Percentiles rank a stretch among this genome's conserved stretches.
These are phyloP conservation scores for Folsomia candida DNA, from an alignment of 2,888 invertebrate species.

Conservation along the genomic window DNA sequence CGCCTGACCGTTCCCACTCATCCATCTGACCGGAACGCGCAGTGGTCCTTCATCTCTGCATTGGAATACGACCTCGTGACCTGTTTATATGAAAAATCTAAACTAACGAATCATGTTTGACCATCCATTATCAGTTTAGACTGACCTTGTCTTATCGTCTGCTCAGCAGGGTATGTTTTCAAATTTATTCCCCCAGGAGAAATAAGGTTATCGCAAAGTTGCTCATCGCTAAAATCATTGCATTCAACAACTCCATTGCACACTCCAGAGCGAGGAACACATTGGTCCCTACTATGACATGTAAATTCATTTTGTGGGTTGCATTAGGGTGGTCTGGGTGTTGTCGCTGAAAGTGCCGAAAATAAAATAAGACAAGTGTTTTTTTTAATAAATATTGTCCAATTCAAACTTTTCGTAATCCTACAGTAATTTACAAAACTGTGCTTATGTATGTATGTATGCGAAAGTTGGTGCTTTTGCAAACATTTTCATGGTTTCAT, in stretches of 20 bases:
- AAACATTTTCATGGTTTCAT: neutral
- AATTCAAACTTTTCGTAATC: no score
- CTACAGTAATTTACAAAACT: neutral
- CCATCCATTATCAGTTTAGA: no score
- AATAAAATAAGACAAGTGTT: neutral
- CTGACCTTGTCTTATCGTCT: slow-evolving; percentile 77
- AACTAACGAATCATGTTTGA: no score
- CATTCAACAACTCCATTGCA: slow-evolving; percentile 58
- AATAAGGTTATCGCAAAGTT: slow-evolving; percentile 18
- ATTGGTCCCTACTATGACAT: slow-evolving; percentile 55
- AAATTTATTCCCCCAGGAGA: slow-evolving; percentile 61
- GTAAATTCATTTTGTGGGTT: slow-evolving; percentile 56
- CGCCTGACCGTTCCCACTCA: slow-evolving; percentile 66
- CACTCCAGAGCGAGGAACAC: slow-evolving; percentile 55
- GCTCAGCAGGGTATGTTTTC: slow-evolving; percentile 72
- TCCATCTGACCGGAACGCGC: slow-evolving; percentile 73
- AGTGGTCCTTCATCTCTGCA: slow-evolving; percentile 85
- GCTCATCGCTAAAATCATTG: slow-evolving; percentile 54
- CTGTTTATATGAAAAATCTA: no score
- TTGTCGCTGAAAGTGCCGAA: slow-evolving; percentile 20
- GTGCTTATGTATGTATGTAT: neutral
- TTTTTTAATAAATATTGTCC: neutral
- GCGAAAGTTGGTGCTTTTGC: no score
- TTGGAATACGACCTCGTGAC: slow-evolving; percentile 88
- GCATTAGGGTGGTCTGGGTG: slow-evolving; percentile 28